These are phyloP conservation scores for Cryptocheilus praepositus DNA, from an alignment of 2,888 invertebrate genomes.

Conservation along the genomic window DNA sequence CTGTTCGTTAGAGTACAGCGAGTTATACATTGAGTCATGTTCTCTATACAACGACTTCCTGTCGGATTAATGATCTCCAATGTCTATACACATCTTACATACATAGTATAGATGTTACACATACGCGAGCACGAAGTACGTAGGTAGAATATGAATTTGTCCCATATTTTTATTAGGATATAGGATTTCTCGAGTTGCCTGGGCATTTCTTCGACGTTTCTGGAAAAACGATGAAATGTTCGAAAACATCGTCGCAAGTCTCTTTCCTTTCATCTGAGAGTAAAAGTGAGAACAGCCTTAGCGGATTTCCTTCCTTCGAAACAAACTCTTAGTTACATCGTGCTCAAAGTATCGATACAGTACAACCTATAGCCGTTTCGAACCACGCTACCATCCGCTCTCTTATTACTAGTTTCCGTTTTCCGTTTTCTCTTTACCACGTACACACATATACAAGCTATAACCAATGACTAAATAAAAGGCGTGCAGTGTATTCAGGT, in stretches of 20 bases:
- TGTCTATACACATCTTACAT: slow-evolving; percentile 43
- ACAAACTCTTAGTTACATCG: too few relatives aligned
- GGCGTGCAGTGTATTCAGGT: neutral
- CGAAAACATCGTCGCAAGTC: neutral
- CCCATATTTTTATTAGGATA: neutral
- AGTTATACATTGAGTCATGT: slow-evolving; percentile 54
- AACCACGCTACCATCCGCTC: too few relatives aligned
- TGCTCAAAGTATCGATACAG: too few relatives aligned
- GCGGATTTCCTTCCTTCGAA: too few relatives aligned
- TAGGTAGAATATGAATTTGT: neutral
- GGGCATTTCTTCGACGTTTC: neutral
- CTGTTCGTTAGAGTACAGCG: slow-evolving; percentile 62
- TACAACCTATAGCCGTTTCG: too few relatives aligned
- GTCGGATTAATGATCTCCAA: too few relatives aligned
- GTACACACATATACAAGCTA: slow-evolving; percentile 9
- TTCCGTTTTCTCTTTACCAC: slow-evolving; percentile 5
- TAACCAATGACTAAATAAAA: slow-evolving; percentile 6
- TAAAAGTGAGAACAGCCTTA: too few relatives aligned
- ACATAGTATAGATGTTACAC: slow-evolving; percentile 47
- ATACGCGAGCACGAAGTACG: slow-evolving; percentile 25
- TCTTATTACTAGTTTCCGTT: neutral
- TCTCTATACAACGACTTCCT: slow-evolving; percentile 38
- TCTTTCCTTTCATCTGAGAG: too few relatives aligned
- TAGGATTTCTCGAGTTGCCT: neutral
- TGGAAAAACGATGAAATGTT: neutral